Evolutionary conservation across 1,140 invertebrate genomes (phyloP), one percentile per base, ranked within the genome.

Genomic region (Pomphorhynchus laevis): DNA sequence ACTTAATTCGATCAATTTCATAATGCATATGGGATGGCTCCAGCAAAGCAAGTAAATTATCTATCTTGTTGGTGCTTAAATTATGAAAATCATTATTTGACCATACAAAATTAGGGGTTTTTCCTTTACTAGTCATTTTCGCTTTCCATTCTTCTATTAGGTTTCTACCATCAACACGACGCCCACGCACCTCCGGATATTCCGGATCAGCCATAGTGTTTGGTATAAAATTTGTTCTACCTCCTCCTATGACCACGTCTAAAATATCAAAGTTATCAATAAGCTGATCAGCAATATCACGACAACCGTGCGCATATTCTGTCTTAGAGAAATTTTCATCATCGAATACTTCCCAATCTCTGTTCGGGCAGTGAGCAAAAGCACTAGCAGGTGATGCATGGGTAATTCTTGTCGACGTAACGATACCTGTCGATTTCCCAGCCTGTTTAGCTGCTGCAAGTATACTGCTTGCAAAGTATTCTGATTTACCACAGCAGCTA

Each of bases 391-490:
- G 76, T 0, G 74, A 79, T 0, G 74, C 76, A 52, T 80, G 74
- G 0, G 75, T 80, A 0, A 82, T 69, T 43, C 73, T 62, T 27
- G 74, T 75, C 0, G 71, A 80, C 1, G 74, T 80, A 2, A 80
- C 72, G 34, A 82, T 67, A 16, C 75, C 75, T 53, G 70, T 70
- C 35, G 63, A 64, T 58, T 72, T 73, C 9, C 41, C 41, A 24
- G 27, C 29, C 35, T 39, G 20, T 20, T 39, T 27, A 24, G 35
- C 35, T 37, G 36, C 38, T 20, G 34, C 25, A 38, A 43, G 21
- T 22, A 43, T 39, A 8, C 32, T 35, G n/a, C n/a, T n/a, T n/a
- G n/a, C n/a, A n/a, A 24, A 29, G 16, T 17, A 43, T 12, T 23
- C 34, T 34, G 12, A 18, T 33, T n/a, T 12, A 17, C 20, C 12